Conservation (phyloP, 2,113 vertebrate species). For the Salvator merianae region DNA sequence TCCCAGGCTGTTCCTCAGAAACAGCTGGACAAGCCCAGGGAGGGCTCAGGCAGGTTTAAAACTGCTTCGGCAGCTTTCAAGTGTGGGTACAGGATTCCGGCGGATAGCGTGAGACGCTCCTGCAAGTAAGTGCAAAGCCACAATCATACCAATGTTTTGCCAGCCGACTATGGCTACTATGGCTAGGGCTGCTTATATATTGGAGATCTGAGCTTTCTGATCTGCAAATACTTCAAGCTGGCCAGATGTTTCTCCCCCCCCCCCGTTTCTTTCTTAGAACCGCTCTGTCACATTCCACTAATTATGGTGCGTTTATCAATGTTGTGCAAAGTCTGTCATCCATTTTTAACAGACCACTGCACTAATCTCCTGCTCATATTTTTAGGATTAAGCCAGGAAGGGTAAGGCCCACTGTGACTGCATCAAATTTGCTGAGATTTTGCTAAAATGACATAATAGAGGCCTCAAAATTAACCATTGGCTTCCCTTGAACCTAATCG, state of each 20-base stretch:
- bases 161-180: background rate
- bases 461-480: background rate
- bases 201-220: background rate
- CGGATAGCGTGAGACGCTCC: too few relatives aligned
- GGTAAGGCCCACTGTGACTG: constrained; percentile 4
- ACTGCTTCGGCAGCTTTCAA: too few relatives aligned
- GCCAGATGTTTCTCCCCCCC: background rate
- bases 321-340: constrained; percentile 25
- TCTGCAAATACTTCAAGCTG: background rate
- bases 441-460: constrained; percentile 1
- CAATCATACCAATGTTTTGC: background rate
- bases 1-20: too few relatives aligned
- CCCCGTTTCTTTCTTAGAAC: background rate
- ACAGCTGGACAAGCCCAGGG: too few relatives aligned
- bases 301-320: background rate
- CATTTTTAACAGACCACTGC: constrained; percentile 19
- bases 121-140: background rate
- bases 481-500: background rate
- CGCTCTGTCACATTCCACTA: constrained; percentile 20
- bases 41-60: too few relatives aligned
- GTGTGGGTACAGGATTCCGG: too few relatives aligned
- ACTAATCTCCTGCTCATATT: constrained; percentile 24
- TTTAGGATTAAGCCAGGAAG: constrained; percentile 30
- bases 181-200: background rate
- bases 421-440: constrained; percentile 1